Conservation (phyloP, 2,888 invertebrate species). For the Apotomis turbidana region DNA sequence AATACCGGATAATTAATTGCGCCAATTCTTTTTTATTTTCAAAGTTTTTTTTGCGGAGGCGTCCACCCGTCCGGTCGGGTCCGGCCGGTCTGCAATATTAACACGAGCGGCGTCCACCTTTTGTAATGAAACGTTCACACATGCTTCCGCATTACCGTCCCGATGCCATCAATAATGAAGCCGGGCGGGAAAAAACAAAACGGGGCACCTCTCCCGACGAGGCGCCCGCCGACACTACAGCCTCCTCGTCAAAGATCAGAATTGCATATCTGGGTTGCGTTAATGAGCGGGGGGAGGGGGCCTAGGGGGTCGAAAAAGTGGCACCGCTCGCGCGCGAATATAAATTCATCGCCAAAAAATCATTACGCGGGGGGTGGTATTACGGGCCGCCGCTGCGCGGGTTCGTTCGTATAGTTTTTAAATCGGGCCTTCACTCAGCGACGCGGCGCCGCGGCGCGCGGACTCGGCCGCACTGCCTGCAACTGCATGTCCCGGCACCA, state of each 20-base stretch:
- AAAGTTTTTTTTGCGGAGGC: constrained; percentile 70
- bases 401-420: constrained; percentile 82
- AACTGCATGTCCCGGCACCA: constrained; percentile 54
- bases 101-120: constrained; percentile 83
- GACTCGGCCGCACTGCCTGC: constrained; percentile 66
- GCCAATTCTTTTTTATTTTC: constrained; percentile 58
- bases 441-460: constrained; percentile 77
- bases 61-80: constrained; percentile 81
- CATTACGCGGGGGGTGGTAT: constrained; percentile 92
- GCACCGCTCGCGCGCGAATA: constrained; percentile 87
- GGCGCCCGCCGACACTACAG: constrained; percentile 83
- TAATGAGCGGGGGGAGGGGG: constrained; percentile 83
- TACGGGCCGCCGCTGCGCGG: constrained; percentile 83
- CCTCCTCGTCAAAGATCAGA: constrained; percentile 86
- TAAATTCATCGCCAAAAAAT: constrained; percentile 94
- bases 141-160: constrained; percentile 84
- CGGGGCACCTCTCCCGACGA: constrained; percentile 81
- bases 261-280: constrained; percentile 87
- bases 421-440: constrained; percentile 81
- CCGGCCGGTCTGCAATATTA: constrained; percentile 83
- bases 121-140: constrained; percentile 84
- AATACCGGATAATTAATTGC: constrained; percentile 54
- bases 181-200: constrained; percentile 84
- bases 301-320: constrained; percentile 82
- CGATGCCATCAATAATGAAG: constrained; percentile 84